A percentile compares a stretch with the other conserved stretches of the same genome.
phyloP scores from a whole-genome alignment of 2,113 vertebrate genomes.

The Deroptyus accipitrinus region DNA sequence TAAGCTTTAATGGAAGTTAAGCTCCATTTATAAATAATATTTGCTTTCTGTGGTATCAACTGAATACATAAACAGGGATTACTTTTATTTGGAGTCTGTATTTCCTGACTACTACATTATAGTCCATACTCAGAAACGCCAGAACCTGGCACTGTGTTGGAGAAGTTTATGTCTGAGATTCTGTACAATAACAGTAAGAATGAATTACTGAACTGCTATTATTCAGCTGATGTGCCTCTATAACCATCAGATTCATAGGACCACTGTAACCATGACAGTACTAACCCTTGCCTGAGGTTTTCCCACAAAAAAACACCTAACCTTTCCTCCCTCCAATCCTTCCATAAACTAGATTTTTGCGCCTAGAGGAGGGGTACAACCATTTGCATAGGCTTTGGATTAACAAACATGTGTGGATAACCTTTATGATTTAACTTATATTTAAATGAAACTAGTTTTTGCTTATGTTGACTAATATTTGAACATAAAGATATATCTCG shows the following conservation, averaged over 20 bases:
- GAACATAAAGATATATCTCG: background rate
- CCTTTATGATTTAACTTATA: background rate
- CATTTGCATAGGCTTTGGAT: background rate
- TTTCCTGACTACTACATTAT: background rate
- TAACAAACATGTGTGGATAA: background rate
- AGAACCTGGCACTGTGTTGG: background rate
- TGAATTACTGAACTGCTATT: background rate
- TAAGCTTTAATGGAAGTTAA: background rate
- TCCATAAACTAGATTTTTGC: background rate
- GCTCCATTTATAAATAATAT: background rate
- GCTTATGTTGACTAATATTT: background rate
- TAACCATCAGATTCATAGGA: background rate
- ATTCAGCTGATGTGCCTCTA: background rate
- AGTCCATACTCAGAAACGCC: background rate
- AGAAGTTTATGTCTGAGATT: background rate
- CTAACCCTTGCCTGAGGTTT: background rate
- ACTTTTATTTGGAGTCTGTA: background rate
- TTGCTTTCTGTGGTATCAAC: background rate
- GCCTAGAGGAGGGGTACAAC: background rate
- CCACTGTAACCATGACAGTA: background rate
- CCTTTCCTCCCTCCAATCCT: fast-evolving
- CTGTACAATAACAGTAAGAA: background rate
- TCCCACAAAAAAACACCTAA: background rate
- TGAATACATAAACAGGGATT: background rate
- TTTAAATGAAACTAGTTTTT: background rate